These are phyloP conservation scores for Chrysolophus pictus DNA, from an alignment of 2,797 vertebrate genomes.

Conservation along the genomic window DNA sequence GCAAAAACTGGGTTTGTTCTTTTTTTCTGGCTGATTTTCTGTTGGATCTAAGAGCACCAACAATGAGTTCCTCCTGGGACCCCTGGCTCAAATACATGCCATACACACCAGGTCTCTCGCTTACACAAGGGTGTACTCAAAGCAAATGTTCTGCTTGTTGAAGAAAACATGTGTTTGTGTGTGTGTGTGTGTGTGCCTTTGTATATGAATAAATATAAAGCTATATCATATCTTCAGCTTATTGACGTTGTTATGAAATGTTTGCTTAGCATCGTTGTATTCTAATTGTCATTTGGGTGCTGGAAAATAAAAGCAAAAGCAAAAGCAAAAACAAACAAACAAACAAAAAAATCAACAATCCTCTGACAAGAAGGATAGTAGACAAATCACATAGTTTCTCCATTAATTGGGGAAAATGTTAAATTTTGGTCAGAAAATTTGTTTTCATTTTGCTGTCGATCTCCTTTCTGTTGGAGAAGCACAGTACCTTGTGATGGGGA, in stretches of 20 bases:
- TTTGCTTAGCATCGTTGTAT: constrained; percentile 52
- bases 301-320: constrained; percentile 59
- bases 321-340: background rate
- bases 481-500: constrained; percentile 38
- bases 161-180: constrained; percentile 35
- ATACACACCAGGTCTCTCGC: background rate
- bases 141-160: constrained; percentile 52
- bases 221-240: constrained; percentile 52
- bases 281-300: constrained; percentile 55
- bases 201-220: constrained; percentile 29
- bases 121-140: constrained; percentile 52
- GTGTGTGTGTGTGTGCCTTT: background rate
- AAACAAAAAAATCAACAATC: background rate
- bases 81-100: constrained; percentile 22
- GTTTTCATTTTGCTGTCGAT: constrained; percentile 25
- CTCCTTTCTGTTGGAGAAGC: constrained; percentile 44
- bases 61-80: background rate
- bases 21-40: background rate
- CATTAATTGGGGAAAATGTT: background rate
- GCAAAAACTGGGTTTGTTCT: background rate
- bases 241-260: constrained; percentile 40
- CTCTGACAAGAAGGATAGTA: constrained; percentile 34
- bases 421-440: constrained; percentile 37
- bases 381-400: constrained; percentile 33
- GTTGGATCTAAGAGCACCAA: background rate